A percentile compares a stretch with the other conserved stretches of the same genome.
These are phyloP conservation scores for Tinamus major DNA, from an alignment of 2,797 vertebrate genomes.

Conservation along the genomic window DNA sequence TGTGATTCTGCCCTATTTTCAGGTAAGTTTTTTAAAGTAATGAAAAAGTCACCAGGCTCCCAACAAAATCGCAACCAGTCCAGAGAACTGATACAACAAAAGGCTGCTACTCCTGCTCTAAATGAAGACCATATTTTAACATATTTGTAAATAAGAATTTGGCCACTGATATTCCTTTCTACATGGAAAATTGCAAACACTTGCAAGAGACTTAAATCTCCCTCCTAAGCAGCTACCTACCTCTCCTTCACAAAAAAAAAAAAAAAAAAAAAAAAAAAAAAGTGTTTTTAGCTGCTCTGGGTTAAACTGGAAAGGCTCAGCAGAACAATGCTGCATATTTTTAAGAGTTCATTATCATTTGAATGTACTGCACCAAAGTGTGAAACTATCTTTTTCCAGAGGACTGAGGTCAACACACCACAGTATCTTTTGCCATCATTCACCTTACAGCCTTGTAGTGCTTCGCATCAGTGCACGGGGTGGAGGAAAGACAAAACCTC, in stretches of 20 bases:
- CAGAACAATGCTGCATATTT: background rate
- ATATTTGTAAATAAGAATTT: background rate
- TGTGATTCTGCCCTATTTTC: background rate
- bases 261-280: background rate
- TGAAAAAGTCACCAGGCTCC: background rate
- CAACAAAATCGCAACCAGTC: background rate
- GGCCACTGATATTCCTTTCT: background rate
- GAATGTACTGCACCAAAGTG: accelerated
- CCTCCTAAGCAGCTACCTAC: background rate
- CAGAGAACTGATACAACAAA: background rate
- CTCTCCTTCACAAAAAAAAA: background rate
- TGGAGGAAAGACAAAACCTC: background rate
- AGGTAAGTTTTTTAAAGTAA: background rate
- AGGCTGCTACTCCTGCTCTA: background rate
- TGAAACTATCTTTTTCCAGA: background rate
- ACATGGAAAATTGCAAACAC: background rate
- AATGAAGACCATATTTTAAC: background rate
- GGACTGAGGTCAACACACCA: background rate
- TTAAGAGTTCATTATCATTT: background rate
- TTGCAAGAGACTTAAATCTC: background rate
- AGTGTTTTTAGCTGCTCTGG: background rate
- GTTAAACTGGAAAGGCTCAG: background rate
- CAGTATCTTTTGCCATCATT: background rate
- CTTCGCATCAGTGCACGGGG: accelerated
- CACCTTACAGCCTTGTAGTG: background rate